Evolutionary conservation across 1,140 invertebrate genomes (phyloP).

Genomic region (Drosophila ercepeae): DNA sequence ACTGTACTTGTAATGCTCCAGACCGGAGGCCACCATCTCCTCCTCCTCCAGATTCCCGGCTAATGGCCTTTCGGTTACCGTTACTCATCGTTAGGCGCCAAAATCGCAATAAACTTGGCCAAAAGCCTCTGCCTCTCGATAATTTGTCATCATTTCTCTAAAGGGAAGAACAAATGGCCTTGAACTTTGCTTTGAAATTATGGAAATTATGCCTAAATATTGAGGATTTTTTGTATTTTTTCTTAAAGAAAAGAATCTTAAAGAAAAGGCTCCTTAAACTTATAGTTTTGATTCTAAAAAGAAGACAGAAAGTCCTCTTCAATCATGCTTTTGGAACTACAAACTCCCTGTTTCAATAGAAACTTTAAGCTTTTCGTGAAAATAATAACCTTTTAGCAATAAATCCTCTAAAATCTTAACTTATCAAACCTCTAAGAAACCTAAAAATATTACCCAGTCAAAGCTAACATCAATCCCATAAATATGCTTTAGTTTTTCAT

Average conservation of each 20-base stretch:
- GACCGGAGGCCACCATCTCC: too few species aligned
- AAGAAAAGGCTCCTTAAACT: too few species aligned
- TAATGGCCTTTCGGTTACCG: conserved; percentile 60
- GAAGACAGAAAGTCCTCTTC: too few species aligned
- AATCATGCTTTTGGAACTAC: too few species aligned
- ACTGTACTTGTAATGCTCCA: neutral
- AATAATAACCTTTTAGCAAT: neutral
- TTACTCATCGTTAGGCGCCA: conserved; percentile 68
- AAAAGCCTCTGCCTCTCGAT: neutral
- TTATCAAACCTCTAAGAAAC: neutral
- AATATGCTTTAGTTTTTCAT: neutral
- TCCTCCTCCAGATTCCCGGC: conserved; percentile 13
- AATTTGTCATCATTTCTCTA: conserved; percentile 9
- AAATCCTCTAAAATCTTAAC: neutral
- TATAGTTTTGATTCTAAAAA: too few species aligned
- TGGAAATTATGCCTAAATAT: too few species aligned
- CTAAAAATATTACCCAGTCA: neutral
- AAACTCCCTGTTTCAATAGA: too few species aligned
- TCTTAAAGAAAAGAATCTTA: too few species aligned
- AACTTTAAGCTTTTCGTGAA: too few species aligned
- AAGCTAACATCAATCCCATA: neutral
- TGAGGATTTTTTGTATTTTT: too few species aligned
- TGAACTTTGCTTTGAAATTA: neutral
- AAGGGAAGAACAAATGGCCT: neutral
- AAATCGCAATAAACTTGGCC: conserved; percentile 59